Evolutionary conservation across 2,797 vertebrate species (phyloP), one percentile per base, ranked within the genome.

Genomic region (Petrocephalus sullivani): DNA sequence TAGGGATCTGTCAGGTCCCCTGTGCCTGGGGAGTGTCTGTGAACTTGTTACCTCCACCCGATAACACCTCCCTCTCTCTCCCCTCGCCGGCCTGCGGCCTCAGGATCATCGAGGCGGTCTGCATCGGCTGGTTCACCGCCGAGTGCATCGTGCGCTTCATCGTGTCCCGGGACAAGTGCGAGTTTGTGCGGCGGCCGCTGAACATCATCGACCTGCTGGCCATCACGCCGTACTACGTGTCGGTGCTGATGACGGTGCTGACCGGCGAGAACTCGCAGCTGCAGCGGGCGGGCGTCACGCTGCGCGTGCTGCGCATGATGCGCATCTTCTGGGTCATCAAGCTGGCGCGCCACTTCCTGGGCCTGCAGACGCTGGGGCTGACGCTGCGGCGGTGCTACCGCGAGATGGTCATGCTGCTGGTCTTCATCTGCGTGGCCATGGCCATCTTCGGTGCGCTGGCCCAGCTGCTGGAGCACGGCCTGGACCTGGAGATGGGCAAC

Each of bases 61-160:
- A 12, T 89, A 89, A 89, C 71, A 56, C 83, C 88, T 61, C 57
- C 87, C 37, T 84, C 61, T 87, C 67, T 71, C 60, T 85, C 82
- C n/a, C 85, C 61, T 67, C 28, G n/a, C 58, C 33, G 82, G 82
- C 87, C 60, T 41, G 58, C 28, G 16, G 37, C 46, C 86, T 91
- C 95, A 97, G 97, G 96, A 97, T 97, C 95, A 97, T 97, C 93
- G 97, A 97, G 95, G 97, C 97, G 14, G 95, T 97, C 95, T 97
- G 97, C 95, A 97, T 97, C 91, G 97, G 97, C 90, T 97, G 97
- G 97, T 97, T 97, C 94, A 97, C 97, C 46, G 97, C 97, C n/a
- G 97, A 97, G 93, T 97, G 97, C 94, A 96, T 97, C 75, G 95
- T 97, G 91, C 96, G 97, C 92, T 97, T 97, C 95, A 96, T 97